These are phyloP conservation scores for Anabas testudineus DNA, from an alignment of 2,797 vertebrate genomes.

Conservation along the genomic window DNA sequence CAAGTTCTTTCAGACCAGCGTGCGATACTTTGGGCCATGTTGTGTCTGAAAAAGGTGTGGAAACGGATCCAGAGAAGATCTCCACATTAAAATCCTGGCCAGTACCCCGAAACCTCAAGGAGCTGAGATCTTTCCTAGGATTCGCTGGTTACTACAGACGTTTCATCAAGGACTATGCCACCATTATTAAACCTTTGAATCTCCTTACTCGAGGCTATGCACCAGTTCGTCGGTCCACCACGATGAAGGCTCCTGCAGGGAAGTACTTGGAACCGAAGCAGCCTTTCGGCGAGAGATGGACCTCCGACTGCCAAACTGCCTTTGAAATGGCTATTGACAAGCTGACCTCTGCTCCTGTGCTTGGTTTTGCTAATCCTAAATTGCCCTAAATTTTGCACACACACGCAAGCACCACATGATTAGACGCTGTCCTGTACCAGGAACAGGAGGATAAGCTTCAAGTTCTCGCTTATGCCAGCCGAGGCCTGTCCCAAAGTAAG, in stretches of 20 bases:
- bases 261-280: no score
- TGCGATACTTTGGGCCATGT: no score
- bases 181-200: not conserved
- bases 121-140: not conserved
- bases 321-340: no score
- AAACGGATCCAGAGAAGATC: no score
- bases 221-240: no score
- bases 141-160: not conserved
- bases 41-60: no score
- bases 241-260: no score
- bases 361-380: not conserved
- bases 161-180: not conserved
- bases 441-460: not conserved
- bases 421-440: constrained; percentile 5
- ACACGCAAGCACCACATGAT: not conserved
- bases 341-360: not conserved
- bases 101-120: no score
- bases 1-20: no score
- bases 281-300: no score
- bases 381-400: not conserved
- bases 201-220: no score
- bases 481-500: no score
- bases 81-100: not conserved
- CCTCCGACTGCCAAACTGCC: not conserved
- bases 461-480: not conserved